Evolutionary conservation across 2,113 vertebrate species (phyloP).

Genomic region (Anguilla japonica): DNA sequence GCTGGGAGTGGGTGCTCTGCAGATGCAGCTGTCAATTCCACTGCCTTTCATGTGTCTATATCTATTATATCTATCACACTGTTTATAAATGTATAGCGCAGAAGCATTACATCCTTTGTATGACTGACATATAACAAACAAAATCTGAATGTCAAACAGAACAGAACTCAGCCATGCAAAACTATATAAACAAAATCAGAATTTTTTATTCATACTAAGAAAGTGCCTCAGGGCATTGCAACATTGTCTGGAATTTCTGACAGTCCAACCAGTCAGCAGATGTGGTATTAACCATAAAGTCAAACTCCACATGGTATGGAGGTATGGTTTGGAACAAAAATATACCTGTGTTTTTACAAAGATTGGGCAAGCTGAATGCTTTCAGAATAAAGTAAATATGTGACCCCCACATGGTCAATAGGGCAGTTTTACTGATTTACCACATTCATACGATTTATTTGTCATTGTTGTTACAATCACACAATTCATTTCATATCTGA

Average conservation of each 20-base stretch:
- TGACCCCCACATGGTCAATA: neutral
- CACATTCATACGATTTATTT: neutral
- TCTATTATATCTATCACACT: constrained; percentile 24
- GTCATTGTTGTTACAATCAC: neutral
- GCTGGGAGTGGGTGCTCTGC: neutral
- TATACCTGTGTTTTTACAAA: neutral
- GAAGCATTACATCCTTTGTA: no score
- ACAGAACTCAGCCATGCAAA: no score
- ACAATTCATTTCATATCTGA: neutral
- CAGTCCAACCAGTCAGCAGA: constrained; percentile 9
- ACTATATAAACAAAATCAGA: no score
- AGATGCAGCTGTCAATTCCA: constrained; percentile 42
- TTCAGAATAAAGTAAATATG: neutral
- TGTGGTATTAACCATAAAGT: constrained; percentile 1
- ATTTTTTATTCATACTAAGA: no score
- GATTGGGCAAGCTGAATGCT: neutral
- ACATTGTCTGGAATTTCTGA: constrained; percentile 17
- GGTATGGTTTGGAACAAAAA: constrained; percentile 7
- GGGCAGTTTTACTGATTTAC: neutral
- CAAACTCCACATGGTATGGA: neutral
- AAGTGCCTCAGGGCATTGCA: neutral
- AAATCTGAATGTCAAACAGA: no score
- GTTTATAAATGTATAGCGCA: neutral
- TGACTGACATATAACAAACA: no score
- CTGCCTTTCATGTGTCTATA: constrained; percentile 32